A percentile compares a stretch with the other conserved stretches of the same genome.
These are phyloP conservation scores for Drosophila nannoptera DNA, from an alignment of 1,140 invertebrate species.

Conservation along the genomic window DNA sequence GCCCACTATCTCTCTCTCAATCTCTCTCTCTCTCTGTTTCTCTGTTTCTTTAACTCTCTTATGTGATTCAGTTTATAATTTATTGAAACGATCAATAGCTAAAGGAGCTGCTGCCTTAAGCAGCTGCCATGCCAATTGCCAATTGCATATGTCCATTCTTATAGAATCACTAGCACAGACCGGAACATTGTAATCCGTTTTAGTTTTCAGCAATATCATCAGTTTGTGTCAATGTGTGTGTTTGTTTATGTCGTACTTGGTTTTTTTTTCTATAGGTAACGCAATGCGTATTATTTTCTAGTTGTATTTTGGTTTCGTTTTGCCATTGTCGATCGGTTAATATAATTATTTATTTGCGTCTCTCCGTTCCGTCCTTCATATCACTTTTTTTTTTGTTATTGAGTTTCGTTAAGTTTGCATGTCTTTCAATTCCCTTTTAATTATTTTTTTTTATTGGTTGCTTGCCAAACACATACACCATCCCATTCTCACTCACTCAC, in stretches of 20 bases:
- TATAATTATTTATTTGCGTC: slow-evolving; percentile 19
- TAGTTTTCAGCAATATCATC: slow-evolving; percentile 2
- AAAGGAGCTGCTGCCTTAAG: not conserved
- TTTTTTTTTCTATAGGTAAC: slow-evolving; percentile 5
- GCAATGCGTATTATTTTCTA: slow-evolving; percentile 7
- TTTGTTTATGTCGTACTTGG: slow-evolving; percentile 9
- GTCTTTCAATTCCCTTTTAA: not conserved
- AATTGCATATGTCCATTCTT: slow-evolving; percentile 1
- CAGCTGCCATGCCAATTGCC: not conserved
- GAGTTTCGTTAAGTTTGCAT: slow-evolving; percentile 13
- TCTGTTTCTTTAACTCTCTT: slow-evolving; percentile 20
- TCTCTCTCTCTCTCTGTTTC: slow-evolving; percentile 16
- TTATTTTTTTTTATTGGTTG: slow-evolving; percentile 12
- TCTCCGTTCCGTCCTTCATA: slow-evolving; percentile 1
- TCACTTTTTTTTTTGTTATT: slow-evolving; percentile 15
- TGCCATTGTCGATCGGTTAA: slow-evolving; percentile 7
- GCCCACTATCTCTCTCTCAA: slow-evolving; percentile 23
- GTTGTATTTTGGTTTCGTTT: slow-evolving; percentile 28
- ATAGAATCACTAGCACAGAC: slow-evolving; percentile 10
- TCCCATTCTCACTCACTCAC: slow-evolving; percentile 8
- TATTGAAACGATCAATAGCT: slow-evolving; percentile 4
- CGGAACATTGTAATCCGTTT: slow-evolving; percentile 2
- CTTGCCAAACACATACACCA: slow-evolving; percentile 11
- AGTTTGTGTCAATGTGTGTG: slow-evolving; percentile 3
- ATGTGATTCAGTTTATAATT: slow-evolving; percentile 31